Evolutionary conservation across 2,113 vertebrate genomes (phyloP).

Genomic region (Dendropsophus ebraccatus): DNA sequence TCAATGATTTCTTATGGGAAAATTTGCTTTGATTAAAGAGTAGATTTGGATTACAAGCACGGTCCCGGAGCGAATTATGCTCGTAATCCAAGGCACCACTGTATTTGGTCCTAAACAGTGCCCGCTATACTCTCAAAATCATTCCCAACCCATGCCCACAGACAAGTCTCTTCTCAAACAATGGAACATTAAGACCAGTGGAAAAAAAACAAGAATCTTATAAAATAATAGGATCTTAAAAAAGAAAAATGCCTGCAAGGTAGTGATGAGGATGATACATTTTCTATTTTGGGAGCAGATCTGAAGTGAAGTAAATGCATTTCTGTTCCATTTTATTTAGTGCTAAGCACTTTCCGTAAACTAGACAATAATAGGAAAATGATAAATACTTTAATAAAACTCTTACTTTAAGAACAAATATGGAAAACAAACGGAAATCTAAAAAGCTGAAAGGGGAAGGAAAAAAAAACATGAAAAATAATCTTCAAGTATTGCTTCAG

Average conservation of each 20-base stretch:
- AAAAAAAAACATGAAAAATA: constrained; percentile 47
- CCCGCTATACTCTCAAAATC: too few relatives aligned
- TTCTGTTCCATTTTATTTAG: constrained; percentile 44
- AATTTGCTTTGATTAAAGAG: too few relatives aligned
- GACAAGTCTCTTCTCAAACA: too few relatives aligned
- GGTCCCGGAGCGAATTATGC: too few relatives aligned
- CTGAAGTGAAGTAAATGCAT: constrained; percentile 24
- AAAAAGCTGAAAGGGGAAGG: constrained; percentile 30
- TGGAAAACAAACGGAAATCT: constrained; percentile 37
- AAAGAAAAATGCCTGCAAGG: neutral
- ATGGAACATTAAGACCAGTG: neutral
- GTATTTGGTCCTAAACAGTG: too few relatives aligned
- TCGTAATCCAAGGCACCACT: too few relatives aligned
- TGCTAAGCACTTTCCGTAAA: constrained; percentile 31
- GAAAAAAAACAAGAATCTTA: neutral
- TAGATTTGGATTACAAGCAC: too few relatives aligned
- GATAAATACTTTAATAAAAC: constrained; percentile 54
- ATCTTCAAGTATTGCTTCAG: constrained; percentile 28
- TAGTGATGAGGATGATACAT: neutral
- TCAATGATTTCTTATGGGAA: too few relatives aligned
- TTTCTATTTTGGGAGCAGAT: constrained; percentile 1
- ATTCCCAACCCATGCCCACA: too few relatives aligned
- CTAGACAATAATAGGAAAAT: constrained; percentile 49
- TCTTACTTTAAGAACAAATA: constrained; percentile 32
- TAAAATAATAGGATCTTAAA: neutral